Base-by-base conservation (phyloP, 2,797 vertebrate species). In the Neolamprologus multifasciatus region DNA sequence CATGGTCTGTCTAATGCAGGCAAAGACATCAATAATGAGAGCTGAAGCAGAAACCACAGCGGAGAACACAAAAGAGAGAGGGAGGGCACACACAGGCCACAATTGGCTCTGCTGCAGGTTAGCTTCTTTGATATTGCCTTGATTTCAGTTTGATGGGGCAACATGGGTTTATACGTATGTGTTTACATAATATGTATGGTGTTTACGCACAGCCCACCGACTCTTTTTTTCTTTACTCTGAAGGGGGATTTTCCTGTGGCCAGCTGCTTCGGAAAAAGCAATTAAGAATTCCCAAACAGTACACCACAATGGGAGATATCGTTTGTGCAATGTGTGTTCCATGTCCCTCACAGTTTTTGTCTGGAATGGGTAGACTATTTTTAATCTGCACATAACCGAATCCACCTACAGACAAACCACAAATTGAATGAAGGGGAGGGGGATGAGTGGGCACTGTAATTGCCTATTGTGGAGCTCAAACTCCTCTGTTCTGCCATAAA, bases 271-370 rank as follows among this genome's bases (percentile, higher is more conserved):
- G 94, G 95, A 96, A 96, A 96, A 96, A 96, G 94, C 94, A 96
- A 97, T 96, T 96, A 95, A 96, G 94, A 96, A 95, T 95, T 96
- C 94, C 94, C 94, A 96, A 97, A 96, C 95, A 95, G 93, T 81
- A 90, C 94, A 95, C 94, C 95, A 95, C 95, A 96, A 96, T 95
- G 92, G 93, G 93, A 95, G 95, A 94, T 95, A 93, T 96, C 93
- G 78, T 94, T 94, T 92, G 89, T 93, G 93, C 93, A 94, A 92
- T 94, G 93, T 94, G 92, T 94, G 91, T 95, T 95, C 93, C 92
- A 84, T 94, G 92, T 93, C 91, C 91, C 89, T 89, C 84, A 79
- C 91, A 94, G 92, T 92, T 94, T 93, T 92, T 91, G 92, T 93
- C 93, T 94, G 90, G 92, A 92, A 91, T 84, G 86, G 90, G 64